Base-by-base conservation (phyloP, 1,140 invertebrate species). In the Acromyrmex heyeri region DNA sequence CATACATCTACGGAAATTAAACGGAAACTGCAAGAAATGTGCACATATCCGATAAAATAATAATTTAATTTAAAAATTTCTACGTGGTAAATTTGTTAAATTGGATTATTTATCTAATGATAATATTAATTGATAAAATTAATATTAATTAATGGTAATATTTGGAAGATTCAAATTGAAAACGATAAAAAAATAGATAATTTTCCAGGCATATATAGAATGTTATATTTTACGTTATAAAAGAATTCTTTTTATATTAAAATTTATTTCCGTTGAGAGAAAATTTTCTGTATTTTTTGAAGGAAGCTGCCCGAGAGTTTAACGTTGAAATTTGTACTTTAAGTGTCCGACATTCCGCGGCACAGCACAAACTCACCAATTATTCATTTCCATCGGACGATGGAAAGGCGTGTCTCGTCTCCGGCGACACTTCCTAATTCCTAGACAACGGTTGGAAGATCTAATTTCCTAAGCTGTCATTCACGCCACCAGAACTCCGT, bases 401-500 rank as follows among this genome's bases (percentile, higher is more conserved):
- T 77, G 44, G 75, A 64, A 85, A 67, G 69, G 62, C 70, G 50
- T 59, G 72, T 78, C 77, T 79, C 78, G 90, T 88, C 87, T 91
- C 76, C 62, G 61, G 85, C 77, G 90, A 92, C 90, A 86, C 87
- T 92, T 91, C 89, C 85, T 91, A 92, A 91, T 92, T 92, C 85
- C 91, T 91, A 92, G 91, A 92, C 91, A 91, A 83, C 81, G 85
- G 83, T 73, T 87, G 91, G 89, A 91, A 91, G 89, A 92, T 91
- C 91, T 92, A 92, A 92, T 92, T 92, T 92, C 91, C 91, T 92
- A 91, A 86, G 64, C 90, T 92, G 91, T 82, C 91, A 92, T 92
- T 91, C 85, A 85, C 44, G 65, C 75, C 55, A 86, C 77, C 79
- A 73, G 79, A 89, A 78, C 69, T 72, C 53, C 75, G 72, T 62